A percentile compares a stretch with the other conserved stretches of the same genome.
These are phyloP conservation scores for Mythimna pallens DNA, from an alignment of 2,888 invertebrate species.

Conservation along the genomic window DNA sequence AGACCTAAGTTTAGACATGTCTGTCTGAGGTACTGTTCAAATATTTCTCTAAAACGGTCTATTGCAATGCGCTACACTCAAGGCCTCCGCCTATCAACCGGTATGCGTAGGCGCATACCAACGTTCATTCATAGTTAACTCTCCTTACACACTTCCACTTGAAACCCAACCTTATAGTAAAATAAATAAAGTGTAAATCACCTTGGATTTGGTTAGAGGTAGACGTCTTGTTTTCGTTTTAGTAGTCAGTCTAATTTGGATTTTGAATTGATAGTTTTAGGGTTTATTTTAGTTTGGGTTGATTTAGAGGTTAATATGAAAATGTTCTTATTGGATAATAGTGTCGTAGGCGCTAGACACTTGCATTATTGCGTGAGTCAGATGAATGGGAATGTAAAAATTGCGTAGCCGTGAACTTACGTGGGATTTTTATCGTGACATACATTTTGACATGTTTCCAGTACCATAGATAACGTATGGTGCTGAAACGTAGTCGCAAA, in stretches of 20 bases:
- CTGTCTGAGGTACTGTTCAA: constrained; percentile 30
- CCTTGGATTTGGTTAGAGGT: constrained; percentile 32
- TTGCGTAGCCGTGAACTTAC: constrained; percentile 47
- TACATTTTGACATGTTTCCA: no score
- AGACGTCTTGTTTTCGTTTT: constrained; percentile 39
- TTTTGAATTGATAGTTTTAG: background rate
- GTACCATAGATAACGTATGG: no score
- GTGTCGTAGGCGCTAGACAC: constrained; percentile 74
- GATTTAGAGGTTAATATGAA: constrained; percentile 60
- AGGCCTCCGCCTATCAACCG: constrained; percentile 52
- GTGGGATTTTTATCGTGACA: constrained; percentile 34
- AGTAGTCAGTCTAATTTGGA: background rate
- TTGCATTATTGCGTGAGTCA: constrained; percentile 72
- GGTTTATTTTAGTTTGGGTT: constrained; percentile 29
- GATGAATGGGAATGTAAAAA: constrained; percentile 55
- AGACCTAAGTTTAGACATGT: constrained; percentile 7
- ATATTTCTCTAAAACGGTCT: constrained; percentile 48
- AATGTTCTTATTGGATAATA: constrained; percentile 70
- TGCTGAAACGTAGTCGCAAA: no score
- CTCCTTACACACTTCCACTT: constrained; percentile 28
- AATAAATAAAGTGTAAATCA: accelerated
- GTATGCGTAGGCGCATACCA: constrained; percentile 74
- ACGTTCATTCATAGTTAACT: constrained; percentile 72
- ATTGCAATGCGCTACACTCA: constrained; percentile 52
- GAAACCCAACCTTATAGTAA: constrained; percentile 11